Conservation (phyloP, 2,113 vertebrate genomes). For the Xiphophorus maculatus region DNA sequence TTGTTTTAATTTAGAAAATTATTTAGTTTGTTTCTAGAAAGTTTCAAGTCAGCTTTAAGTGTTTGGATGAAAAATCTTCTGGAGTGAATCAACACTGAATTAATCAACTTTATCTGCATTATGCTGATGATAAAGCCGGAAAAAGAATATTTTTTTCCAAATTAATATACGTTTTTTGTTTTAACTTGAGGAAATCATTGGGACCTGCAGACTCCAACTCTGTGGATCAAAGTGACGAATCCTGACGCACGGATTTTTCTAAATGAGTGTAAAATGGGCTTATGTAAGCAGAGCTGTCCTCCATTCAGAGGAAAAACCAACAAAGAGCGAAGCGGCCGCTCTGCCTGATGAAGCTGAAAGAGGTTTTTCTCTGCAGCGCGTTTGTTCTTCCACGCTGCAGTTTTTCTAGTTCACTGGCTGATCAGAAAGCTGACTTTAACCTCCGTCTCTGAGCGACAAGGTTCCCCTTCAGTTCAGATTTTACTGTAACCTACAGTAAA, state of each 20-base stretch:
- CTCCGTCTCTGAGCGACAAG: no score
- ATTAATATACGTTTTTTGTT: background rate
- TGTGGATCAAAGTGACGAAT: background rate
- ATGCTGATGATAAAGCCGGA: background rate
- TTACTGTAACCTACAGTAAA: background rate
- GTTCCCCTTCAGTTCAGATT: no score
- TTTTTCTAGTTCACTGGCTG: background rate
- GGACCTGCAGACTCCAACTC: background rate
- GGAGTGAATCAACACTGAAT: background rate
- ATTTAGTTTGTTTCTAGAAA: background rate
- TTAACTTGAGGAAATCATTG: background rate
- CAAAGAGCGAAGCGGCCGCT: background rate
- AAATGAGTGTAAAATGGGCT: background rate
- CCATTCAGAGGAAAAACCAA: constrained; percentile 1
- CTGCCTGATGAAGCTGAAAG: background rate
- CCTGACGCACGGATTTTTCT: background rate
- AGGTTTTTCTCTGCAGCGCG: background rate
- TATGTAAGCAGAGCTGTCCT: background rate
- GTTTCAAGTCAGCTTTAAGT: no score
- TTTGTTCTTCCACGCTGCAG: background rate
- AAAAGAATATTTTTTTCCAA: background rate
- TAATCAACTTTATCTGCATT: background rate
- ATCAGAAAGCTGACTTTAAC: background rate
- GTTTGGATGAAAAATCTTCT: background rate
- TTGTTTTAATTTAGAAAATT: background rate